Evolutionary conservation across 1,140 invertebrate species (phyloP), one percentile per base, ranked within the genome.

Genomic region (Leptopilina clavipes): DNA sequence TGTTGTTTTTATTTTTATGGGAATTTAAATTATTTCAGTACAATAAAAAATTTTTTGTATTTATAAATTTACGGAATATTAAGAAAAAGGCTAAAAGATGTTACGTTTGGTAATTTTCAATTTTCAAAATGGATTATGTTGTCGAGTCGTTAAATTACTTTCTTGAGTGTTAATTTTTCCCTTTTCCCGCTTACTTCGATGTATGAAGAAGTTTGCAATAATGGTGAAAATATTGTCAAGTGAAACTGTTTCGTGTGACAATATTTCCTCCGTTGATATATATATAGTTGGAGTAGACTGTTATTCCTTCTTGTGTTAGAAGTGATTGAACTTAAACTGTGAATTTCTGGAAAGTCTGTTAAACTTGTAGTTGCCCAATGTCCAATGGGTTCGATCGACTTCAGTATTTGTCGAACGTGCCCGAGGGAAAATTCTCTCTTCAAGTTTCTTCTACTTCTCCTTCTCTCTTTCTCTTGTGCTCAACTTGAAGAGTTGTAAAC

Each of bases 261-360:
- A 65, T 65, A 65, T 65, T 40, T 65, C 31, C 12, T 31, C 12
- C 12, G 14, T 22, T 65, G 59, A 65, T 65, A 31, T 65, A 31
- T 22, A 59, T 14, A n/a, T n/a, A n/a, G n/a, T 31, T 65, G 22
- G 14, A 65, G 12, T 31, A 65, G 59, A 65, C 22, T 59, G 56
- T 65, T 65, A 65, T n/a, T 65, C 22, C 11, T 65, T 65, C 59
- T 65, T 31, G 25, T 65, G 59, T 65, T 65, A 65, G 59, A 31
- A 65, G 22, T 65, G 59, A 25, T 65, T 65, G 59, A 65, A 65
- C 59, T 65, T 65, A 65, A 65, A 65, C 14, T 31, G 59, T 31
- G 25, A 14, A 12, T 65, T 65, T 65, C 25, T 65, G 25, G 22
- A 65, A 65, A 65, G 59, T 65, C 59, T 65, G 59, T 65, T 65